phyloP scores from a whole-genome alignment of 2,888 invertebrate genomes.

The Cephus pulcher region DNA sequence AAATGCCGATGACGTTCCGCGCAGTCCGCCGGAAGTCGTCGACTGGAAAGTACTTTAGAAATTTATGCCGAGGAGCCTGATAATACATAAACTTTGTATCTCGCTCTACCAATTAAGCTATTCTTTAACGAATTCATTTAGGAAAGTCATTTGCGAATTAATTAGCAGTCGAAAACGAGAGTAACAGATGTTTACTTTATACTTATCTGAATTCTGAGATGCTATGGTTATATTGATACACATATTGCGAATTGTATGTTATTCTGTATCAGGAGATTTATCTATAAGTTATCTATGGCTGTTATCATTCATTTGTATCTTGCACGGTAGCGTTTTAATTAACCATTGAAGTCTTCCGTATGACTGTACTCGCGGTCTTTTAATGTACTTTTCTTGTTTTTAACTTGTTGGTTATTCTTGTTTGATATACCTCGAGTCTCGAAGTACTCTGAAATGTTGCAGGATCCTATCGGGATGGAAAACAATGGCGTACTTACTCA shows the following conservation, averaged over 20 bases:
- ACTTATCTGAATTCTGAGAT: background rate
- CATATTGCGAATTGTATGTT: background rate
- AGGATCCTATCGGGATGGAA: background rate
- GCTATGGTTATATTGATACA: background rate
- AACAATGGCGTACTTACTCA: background rate
- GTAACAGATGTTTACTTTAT: background rate
- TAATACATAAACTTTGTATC: background rate
- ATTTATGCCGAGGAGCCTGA: background rate
- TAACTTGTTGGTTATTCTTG: background rate
- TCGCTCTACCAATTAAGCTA: background rate
- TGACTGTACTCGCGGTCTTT: background rate
- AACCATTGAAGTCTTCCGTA: background rate
- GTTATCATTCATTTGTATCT: background rate
- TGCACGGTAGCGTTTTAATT: background rate
- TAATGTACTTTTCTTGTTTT: background rate
- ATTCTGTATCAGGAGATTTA: background rate
- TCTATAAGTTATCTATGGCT: background rate
- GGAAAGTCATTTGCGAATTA: background rate
- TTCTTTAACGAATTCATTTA: background rate
- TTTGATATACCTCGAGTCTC: background rate
- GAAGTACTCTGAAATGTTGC: background rate
- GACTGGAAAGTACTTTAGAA: background rate
- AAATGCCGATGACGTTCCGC: constrained; percentile 26
- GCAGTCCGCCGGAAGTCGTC: background rate
- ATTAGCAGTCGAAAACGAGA: background rate